Evolutionary conservation across 2,888 invertebrate genomes (phyloP), one percentile per base, ranked within the genome.

Genomic region (Drosophila pegasa): DNA sequence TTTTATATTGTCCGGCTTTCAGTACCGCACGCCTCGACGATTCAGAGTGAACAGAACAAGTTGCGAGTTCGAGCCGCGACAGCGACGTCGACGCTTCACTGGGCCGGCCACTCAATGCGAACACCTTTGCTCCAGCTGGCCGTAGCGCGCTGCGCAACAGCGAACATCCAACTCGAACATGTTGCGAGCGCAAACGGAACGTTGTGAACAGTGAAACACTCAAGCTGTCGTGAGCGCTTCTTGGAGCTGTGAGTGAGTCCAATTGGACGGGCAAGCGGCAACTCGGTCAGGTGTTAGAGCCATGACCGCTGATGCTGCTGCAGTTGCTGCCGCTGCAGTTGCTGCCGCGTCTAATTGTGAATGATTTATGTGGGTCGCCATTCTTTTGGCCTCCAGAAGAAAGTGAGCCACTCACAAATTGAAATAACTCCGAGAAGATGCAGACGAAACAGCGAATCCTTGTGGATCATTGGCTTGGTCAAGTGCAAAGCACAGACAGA

Each of bases 311-410:
- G 78, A 64, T 57, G 55, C 65, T 38, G 62, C n/a, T 25, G 43
- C 14, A 20, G 45, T 7, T 37, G 58, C 7, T 41, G 64, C 37
- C 45, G 60, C 9, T 45, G 61, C 55, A 57, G 65, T 58, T 77
- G 80, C 75, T 67, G 79, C 78, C 77, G 87, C 81, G 69, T 84
- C 83, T 86, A 86, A 84, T 84, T 84, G 79, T 87, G 73, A 84
- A 86, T 84, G 84, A 84, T 84, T 84, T 84, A 87, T 84, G 83
- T 84, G 83, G 83, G 83, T 86, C 83, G 85, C 75, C 47, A 65
- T 75, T 75, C 75, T 75, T 65, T 65, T 45, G 20, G 63, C 62
- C 35, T 40, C 71, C 43, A 71, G 62, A 78, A 78, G 77, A 78
- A 78, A 78, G 78, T 75, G 75, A 78, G 71, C 79, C 72, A 35